A percentile compares a stretch with the other conserved stretches of the same genome.
Conservation (phyloP, 1,140 invertebrate species). For the Ditylenchus dipsaci region DNA sequence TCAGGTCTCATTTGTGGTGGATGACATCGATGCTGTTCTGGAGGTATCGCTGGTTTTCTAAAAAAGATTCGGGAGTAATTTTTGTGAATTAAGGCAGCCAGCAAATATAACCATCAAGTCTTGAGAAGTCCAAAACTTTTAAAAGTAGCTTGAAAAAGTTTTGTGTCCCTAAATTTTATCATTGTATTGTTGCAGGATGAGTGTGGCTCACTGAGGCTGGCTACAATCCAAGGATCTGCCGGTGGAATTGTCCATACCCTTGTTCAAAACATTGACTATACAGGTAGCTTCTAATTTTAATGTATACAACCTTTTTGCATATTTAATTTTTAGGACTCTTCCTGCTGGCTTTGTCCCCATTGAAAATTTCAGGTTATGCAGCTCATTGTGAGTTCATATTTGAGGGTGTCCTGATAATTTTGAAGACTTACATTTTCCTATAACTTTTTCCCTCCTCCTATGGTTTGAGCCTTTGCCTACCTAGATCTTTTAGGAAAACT, state of each 20-base stretch:
- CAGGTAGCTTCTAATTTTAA: constrained; percentile 20
- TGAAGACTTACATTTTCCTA: too few relatives aligned
- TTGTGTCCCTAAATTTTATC: too few relatives aligned
- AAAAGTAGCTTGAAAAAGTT: too few relatives aligned
- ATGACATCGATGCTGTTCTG: constrained; percentile 81
- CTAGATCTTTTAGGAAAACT: too few relatives aligned
- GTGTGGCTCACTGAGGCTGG: constrained; percentile 75
- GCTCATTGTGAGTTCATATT: constrained; percentile 28
- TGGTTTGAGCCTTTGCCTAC: too few relatives aligned
- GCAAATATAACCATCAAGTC: too few relatives aligned
- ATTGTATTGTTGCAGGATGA: constrained; percentile 66
- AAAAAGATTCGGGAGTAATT: too few relatives aligned
- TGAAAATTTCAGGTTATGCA: constrained; percentile 19
- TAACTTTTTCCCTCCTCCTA: too few relatives aligned
- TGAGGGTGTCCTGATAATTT: background rate
- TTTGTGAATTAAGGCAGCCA: background rate
- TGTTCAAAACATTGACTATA: constrained; percentile 79
- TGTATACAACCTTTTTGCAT: too few relatives aligned
- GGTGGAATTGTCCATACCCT: constrained; percentile 92
- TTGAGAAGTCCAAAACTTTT: too few relatives aligned
- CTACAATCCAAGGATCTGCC: constrained; percentile 71
- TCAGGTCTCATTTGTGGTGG: constrained; percentile 74
- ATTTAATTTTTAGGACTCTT: constrained; percentile 67
- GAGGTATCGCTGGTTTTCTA: constrained; percentile 60
- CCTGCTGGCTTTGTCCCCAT: constrained; percentile 63